A percentile compares a stretch with the other conserved stretches of the same genome.
These are phyloP conservation scores for Palloptera scutellata DNA, from an alignment of 2,888 invertebrate species.

Conservation along the genomic window DNA sequence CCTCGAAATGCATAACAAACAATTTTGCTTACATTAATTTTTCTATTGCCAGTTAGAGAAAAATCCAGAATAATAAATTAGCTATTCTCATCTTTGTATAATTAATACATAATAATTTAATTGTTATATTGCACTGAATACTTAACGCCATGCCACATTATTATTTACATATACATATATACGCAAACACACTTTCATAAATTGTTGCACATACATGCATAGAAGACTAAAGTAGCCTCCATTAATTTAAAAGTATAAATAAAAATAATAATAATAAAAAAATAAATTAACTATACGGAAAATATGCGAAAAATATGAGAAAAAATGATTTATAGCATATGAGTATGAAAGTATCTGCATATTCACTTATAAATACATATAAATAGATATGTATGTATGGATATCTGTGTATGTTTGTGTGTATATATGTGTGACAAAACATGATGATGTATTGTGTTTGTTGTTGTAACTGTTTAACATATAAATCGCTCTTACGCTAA, in stretches of 20 bases:
- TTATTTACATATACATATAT: slow-evolving; percentile 39
- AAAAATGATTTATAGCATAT: slow-evolving; percentile 54
- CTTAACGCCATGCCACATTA: slow-evolving; percentile 54
- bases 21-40: too few species aligned
- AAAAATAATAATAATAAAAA: slow-evolving; percentile 26
- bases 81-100: too few species aligned
- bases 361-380: too few species aligned
- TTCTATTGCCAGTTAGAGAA: too few species aligned
- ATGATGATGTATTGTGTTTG: slow-evolving; percentile 26
- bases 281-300: slow-evolving; percentile 45
- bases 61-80: too few species aligned
- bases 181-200: slow-evolving; percentile 6
- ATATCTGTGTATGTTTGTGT: slow-evolving; percentile 11
- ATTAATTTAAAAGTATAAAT: slow-evolving; percentile 36
- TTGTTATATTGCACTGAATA: slow-evolving; percentile 35
- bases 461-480: slow-evolving; percentile 39
- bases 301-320: slow-evolving; percentile 51
- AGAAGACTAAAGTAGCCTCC: slow-evolving; percentile 42
- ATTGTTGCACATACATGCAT: slow-evolving; percentile 34
- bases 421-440: slow-evolving; percentile 36
- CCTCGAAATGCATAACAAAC: too few species aligned
- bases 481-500: slow-evolving; percentile 49
- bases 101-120: too few species aligned
- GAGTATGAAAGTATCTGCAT: slow-evolving; percentile 13
- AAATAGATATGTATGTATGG: slow-evolving; percentile 4